Evolutionary conservation across 2,888 invertebrate species (phyloP), one percentile per base, ranked within the genome.

Genomic region (Eurytoma californica): DNA sequence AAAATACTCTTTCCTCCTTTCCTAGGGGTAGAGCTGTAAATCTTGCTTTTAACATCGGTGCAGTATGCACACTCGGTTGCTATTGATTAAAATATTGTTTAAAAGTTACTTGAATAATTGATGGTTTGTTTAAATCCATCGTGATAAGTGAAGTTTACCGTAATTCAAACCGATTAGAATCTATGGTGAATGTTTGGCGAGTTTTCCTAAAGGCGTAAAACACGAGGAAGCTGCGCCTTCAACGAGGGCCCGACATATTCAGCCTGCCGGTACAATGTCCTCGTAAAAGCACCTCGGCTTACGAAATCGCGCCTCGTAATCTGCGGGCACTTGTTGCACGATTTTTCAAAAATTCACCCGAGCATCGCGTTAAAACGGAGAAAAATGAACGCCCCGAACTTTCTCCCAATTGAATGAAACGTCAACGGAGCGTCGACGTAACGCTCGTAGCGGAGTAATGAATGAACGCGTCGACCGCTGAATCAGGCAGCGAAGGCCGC

Each of bases 71-170:
- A 20, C 16, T 7, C 24, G 39, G 39, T 39, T 39, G n/a, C 4
- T 30, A 39, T 55, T 57, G 68, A 68, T 57, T 68, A 57, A 68
- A 39, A n/a, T 39, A 57, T 57, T 39, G 39, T 39, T 39, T 39
- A 7, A 39, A 39, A 39, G 39, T 7, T 18, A n/a, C 30, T 55
- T 20, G 39, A 57, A 39, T 68, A 68, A 68, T 68, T 39, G 30
- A 30, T 30, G 18, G 57, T 57, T 18, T 57, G 57, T 24, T 39
- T 39, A 39, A 39, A 39, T 16, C 53, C n/a, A 53, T 53, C 51
- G 53, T 24, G 53, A 67, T 53, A 67, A 28, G 5, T 16, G 18
- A 47, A 53, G n/a, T 67, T 9, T 67, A 67, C 67, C 67, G 67
- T 51, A 67, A 53, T n/a, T 51, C 24, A 16, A 53, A 53, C 39